Conservation (phyloP, 2,113 vertebrate species). For the Herpetotheres cachinnans region DNA sequence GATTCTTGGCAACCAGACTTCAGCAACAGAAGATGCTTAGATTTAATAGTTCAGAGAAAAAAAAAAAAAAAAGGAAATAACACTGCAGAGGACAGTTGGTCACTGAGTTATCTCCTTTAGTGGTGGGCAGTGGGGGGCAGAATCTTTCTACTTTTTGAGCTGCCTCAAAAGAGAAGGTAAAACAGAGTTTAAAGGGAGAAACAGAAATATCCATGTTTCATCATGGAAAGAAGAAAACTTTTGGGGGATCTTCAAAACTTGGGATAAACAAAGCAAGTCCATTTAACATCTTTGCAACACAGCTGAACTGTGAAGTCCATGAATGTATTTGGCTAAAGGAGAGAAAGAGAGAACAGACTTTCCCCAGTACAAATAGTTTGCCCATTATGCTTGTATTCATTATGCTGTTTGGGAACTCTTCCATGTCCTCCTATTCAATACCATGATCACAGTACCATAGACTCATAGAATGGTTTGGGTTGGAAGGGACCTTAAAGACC, state of each 20-base stretch:
- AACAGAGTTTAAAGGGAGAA: neutral
- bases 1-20: neutral
- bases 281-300: neutral
- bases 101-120: neutral
- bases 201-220: neutral
- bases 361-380: neutral
- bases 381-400: neutral
- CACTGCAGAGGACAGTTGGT: neutral
- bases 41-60: neutral
- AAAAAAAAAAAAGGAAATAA: neutral
- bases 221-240: neutral
- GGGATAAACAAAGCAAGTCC: neutral
- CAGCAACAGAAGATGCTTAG: neutral
- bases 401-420: neutral
- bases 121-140: accelerated
- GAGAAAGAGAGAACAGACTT: neutral
- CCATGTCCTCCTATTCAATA: neutral
- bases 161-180: neutral
- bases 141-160: neutral
- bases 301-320: neutral
- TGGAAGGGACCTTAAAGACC: too few relatives aligned
- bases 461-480: too few relatives aligned
- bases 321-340: neutral
- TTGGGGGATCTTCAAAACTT: neutral
- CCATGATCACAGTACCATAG: too few relatives aligned